These are phyloP conservation scores for Helobdella robusta DNA, from an alignment of 2,888 invertebrate species.

Conservation along the genomic window DNA sequence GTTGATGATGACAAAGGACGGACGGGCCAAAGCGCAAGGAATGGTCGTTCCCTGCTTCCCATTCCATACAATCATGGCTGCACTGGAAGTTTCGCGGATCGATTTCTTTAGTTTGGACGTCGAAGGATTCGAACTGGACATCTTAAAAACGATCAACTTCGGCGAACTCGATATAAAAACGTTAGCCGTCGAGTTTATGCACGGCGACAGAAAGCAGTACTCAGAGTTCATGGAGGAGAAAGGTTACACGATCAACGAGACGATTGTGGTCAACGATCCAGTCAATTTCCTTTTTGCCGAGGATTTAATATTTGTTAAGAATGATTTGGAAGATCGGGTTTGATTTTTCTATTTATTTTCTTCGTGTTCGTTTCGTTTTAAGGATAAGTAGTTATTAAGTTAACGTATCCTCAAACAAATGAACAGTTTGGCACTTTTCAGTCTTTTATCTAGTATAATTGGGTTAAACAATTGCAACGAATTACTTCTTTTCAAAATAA, in stretches of 20 bases:
- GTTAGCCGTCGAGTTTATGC: constrained; percentile 38
- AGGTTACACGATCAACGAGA: constrained; percentile 23
- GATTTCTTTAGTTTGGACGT: constrained; percentile 64
- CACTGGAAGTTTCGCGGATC: constrained; percentile 62
- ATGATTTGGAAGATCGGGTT: too few relatives aligned
- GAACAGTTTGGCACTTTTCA: too few relatives aligned
- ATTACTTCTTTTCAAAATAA: too few relatives aligned
- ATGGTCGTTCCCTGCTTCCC: constrained; percentile 68
- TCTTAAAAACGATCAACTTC: constrained; percentile 58
- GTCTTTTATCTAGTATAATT: too few relatives aligned
- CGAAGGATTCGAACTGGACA: constrained; percentile 53
- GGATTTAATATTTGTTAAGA: constrained; percentile 18
- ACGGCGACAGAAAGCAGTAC: constrained; percentile 27
- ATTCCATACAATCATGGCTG: constrained; percentile 68
- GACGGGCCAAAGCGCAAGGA: neutral
- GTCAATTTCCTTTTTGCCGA: constrained; percentile 10
- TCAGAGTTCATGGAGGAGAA: constrained; percentile 18
- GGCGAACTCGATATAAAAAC: constrained; percentile 52
- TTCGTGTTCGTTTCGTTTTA: too few relatives aligned
- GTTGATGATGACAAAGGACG: neutral
- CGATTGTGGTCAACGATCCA: neutral
- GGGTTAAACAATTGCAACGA: too few relatives aligned
- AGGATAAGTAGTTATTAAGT: too few relatives aligned
- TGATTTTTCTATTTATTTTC: too few relatives aligned
- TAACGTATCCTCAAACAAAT: too few relatives aligned